phyloP scores from a whole-genome alignment of 2,888 invertebrate species.

The Micropterix aruncella region DNA sequence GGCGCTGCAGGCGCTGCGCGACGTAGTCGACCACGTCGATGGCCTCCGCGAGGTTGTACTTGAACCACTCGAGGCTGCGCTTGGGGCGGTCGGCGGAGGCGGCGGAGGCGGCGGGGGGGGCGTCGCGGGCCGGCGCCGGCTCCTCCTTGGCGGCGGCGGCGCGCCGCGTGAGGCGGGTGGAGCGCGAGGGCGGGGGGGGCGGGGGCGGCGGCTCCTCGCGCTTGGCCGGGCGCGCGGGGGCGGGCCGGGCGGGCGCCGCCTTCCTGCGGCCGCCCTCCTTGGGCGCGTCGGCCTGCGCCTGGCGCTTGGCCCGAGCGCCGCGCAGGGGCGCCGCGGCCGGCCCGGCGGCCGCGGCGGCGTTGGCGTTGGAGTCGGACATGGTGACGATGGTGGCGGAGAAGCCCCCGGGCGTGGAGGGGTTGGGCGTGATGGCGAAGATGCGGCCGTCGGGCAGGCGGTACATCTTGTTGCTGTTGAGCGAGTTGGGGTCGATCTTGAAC shows the following conservation, averaged over 20 bases:
- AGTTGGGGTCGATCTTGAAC: constrained; percentile 36
- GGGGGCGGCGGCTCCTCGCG: neutral
- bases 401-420: constrained; percentile 35
- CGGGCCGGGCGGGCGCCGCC: constrained; percentile 1
- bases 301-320: constrained; percentile 27
- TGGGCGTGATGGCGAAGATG: constrained; percentile 34
- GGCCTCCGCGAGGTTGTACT: constrained; percentile 41
- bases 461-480: constrained; percentile 36
- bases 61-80: constrained; percentile 36
- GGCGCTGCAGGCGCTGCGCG: constrained; percentile 30
- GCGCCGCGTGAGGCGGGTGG: neutral
- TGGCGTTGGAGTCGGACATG: constrained; percentile 20
- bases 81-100: neutral
- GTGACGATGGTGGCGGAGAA: constrained; percentile 38
- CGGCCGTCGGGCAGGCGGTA: constrained; percentile 36
- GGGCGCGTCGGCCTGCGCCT: constrained; percentile 19
- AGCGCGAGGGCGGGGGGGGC: neutral
- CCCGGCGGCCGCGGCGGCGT: constrained; percentile 14
- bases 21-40: constrained; percentile 42
- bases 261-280: neutral
- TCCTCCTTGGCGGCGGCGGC: neutral
- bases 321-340: constrained; percentile 20
- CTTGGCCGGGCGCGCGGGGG: neutral
- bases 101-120: neutral
- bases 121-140: neutral